A percentile compares a stretch with the other conserved stretches of the same genome.
Evolutionary conservation across 2,113 vertebrate species (phyloP).

Genomic region (Phalacrocorax aristotelis): DNA sequence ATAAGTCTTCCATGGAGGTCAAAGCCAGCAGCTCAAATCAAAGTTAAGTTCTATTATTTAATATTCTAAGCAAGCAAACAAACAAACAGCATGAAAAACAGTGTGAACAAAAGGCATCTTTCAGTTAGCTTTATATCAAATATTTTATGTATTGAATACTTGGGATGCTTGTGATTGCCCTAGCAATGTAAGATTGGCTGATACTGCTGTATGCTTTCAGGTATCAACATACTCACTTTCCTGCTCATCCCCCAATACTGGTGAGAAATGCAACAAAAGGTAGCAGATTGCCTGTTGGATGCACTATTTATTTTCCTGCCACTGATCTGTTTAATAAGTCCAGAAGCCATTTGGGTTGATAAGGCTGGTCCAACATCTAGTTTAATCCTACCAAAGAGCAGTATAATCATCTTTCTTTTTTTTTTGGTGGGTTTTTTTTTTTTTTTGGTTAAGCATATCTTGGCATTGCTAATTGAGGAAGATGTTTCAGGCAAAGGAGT

Average conservation of each 20-base stretch:
- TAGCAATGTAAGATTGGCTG: neutral
- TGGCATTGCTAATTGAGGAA: neutral
- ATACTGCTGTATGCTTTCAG: neutral
- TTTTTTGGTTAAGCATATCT: neutral
- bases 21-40: neutral
- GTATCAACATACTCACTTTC: neutral
- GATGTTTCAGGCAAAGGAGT: neutral
- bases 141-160: neutral
- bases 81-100: neutral
- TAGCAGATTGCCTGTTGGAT: neutral
- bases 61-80: neutral
- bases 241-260: neutral
- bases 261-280: neutral
- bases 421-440: neutral
- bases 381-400: neutral
- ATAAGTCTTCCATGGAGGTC: neutral
- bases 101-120: neutral
- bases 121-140: neutral
- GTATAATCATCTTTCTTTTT: neutral
- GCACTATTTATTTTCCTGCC: neutral
- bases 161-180: neutral
- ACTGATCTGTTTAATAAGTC: neutral
- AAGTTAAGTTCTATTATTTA: neutral
- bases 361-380: neutral
- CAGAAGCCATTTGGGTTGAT: neutral